A percentile compares a stretch with the other conserved stretches of the same genome.
These are phyloP conservation scores for Calycopis cecrops DNA, from an alignment of 1,140 invertebrate genomes.

Conservation along the genomic window DNA sequence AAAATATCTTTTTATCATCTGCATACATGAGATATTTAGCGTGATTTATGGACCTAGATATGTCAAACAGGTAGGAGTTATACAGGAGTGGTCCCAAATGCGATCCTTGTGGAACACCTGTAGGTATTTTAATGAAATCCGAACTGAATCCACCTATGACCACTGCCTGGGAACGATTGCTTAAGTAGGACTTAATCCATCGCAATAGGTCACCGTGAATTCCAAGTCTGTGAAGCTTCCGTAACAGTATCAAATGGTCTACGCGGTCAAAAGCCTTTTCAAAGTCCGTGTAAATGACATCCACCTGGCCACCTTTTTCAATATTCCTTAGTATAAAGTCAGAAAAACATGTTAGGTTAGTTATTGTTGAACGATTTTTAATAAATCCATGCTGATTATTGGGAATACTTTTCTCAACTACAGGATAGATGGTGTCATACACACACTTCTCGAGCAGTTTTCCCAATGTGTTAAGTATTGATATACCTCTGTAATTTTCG, in stretches of 20 bases:
- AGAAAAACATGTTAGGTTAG: slow-evolving; percentile 13
- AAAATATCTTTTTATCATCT: background rate
- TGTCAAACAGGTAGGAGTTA: too few species aligned
- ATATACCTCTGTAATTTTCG: slow-evolving; percentile 14
- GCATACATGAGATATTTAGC: too few species aligned
- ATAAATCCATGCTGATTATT: slow-evolving; percentile 15
- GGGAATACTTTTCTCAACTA: slow-evolving; percentile 1
- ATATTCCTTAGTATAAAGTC: slow-evolving; percentile 12
- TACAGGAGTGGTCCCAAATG: too few species aligned
- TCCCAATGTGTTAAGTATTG: slow-evolving; percentile 14
- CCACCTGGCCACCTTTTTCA: slow-evolving; percentile 9
- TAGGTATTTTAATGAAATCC: slow-evolving; percentile 11
- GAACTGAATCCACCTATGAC: slow-evolving; percentile 14
- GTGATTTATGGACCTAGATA: too few species aligned
- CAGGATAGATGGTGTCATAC: slow-evolving; percentile 7
- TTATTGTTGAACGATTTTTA: slow-evolving; percentile 13
- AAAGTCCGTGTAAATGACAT: slow-evolving; percentile 20
- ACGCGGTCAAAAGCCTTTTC: slow-evolving; percentile 15
- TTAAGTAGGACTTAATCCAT: slow-evolving; percentile 17
- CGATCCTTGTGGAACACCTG: slow-evolving; percentile 10
- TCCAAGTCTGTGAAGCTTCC: background rate
- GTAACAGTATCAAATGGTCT: slow-evolving; percentile 14
- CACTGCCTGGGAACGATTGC: slow-evolving; percentile 16
- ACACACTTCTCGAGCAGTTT: slow-evolving; percentile 10
- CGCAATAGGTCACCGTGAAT: slow-evolving; percentile 17